Evolutionary conservation across 2,797 vertebrate genomes (phyloP).

Genomic region (Psittacula derbiana): DNA sequence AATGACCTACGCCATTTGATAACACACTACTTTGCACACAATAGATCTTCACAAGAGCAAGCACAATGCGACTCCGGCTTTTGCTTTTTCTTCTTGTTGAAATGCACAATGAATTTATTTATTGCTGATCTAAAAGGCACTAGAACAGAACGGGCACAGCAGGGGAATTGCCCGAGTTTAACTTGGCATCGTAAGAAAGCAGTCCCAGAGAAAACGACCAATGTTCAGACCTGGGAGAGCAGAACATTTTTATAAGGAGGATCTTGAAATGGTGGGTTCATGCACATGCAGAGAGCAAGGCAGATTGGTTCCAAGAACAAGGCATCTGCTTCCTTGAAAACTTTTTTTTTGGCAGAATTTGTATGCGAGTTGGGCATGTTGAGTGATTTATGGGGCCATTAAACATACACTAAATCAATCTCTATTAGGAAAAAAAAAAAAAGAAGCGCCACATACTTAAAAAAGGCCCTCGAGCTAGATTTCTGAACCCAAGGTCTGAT

Average conservation of each 20-base stretch:
- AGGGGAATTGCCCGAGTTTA: conserved; percentile 5
- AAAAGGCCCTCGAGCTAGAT: conserved; percentile 41
- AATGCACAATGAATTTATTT: conserved; percentile 60
- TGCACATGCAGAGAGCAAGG: neutral
- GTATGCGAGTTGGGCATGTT: conserved; percentile 57
- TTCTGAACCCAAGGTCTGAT: conserved; percentile 59
- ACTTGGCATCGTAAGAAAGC: conserved; percentile 26
- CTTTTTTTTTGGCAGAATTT: conserved; percentile 50
- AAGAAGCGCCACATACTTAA: conserved; percentile 23
- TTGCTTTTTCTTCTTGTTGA: neutral
- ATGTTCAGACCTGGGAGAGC: neutral
- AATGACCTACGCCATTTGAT: conserved; percentile 61
- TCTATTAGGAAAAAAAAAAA: conserved; percentile 44
- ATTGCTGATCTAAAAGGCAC: conserved; percentile 36
- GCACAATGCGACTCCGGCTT: neutral
- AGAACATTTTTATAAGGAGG: conserved; percentile 16
- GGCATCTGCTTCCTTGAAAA: conserved; percentile 62
- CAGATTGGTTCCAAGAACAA: conserved; percentile 20
- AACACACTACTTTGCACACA: conserved; percentile 56
- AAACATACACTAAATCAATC: conserved; percentile 74
- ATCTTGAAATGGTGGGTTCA: conserved; percentile 15
- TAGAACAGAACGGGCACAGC: conserved; percentile 35
- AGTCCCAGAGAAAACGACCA: conserved; percentile 28
- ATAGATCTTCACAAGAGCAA: conserved; percentile 57
- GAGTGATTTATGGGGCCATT: conserved; percentile 72